These are phyloP conservation scores for Sminthurinus signatus DNA, from an alignment of 1,140 invertebrate genomes.

Conservation along the genomic window DNA sequence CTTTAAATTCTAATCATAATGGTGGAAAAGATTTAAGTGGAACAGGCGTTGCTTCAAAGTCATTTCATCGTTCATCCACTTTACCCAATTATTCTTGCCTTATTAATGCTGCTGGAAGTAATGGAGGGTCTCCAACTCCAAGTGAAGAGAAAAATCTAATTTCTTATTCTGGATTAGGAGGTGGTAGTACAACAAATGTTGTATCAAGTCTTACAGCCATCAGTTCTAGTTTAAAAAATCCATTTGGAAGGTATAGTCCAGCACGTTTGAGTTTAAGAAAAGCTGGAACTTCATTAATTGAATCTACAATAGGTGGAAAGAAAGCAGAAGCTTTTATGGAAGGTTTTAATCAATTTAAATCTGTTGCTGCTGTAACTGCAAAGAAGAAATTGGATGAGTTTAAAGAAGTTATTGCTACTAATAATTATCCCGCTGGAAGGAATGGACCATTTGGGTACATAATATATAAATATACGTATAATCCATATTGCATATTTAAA, in stretches of 20 bases:
- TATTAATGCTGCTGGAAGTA: conserved; percentile 1
- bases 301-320: conserved; percentile 51
- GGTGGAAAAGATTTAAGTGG: conserved; percentile 11
- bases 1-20: background rate
- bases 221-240: conserved; percentile 39
- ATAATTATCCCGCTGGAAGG: conserved; percentile 60
- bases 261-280: conserved; percentile 67
- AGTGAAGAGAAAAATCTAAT: conserved; percentile 23
- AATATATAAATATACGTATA: too few relatives aligned
- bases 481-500: too few relatives aligned
- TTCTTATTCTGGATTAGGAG: background rate
- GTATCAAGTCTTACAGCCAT: conserved; percentile 31
- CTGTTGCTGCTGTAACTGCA: conserved; percentile 63
- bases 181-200: conserved; percentile 20
- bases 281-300: conserved; percentile 46
- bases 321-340: conserved; percentile 81
- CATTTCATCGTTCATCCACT: conserved; percentile 40
- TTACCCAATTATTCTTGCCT: conserved; percentile 34
- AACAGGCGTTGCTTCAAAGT: conserved; percentile 11
- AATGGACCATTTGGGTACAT: conserved; percentile 39
- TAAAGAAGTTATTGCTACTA: conserved; percentile 82
- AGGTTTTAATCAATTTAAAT: conserved; percentile 74
- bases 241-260: conserved; percentile 59
- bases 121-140: conserved; percentile 10
- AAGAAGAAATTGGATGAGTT: conserved; percentile 87